Percentiles rank a stretch among this genome's conserved stretches.
Evolutionary conservation across 2,113 vertebrate genomes (phyloP).

Genomic region (Myrmophylax atrothorax): DNA sequence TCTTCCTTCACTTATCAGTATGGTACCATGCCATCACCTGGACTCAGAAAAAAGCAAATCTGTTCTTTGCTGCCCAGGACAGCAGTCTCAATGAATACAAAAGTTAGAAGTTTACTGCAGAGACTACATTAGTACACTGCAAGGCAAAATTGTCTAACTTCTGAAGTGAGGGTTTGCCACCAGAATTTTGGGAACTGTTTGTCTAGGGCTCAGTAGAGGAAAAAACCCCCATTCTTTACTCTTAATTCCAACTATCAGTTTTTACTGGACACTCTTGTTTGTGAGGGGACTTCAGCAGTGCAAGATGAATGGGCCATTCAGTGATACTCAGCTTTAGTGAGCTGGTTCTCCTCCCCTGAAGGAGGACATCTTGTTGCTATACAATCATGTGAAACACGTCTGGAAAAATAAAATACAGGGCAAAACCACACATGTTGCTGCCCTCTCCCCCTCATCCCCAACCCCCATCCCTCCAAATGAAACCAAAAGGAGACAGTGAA

Average conservation of each 20-base stretch:
- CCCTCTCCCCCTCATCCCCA: rapidly evolving
- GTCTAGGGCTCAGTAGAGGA: background rate
- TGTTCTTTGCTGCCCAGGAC: background rate
- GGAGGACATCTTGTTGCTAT: background rate
- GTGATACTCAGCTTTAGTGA: background rate
- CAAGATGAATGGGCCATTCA: background rate
- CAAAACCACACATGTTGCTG: background rate
- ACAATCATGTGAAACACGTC: background rate
- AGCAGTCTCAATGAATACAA: background rate
- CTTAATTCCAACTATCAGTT: background rate
- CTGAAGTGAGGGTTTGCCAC: background rate
- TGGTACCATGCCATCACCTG: background rate
- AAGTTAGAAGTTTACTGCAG: background rate
- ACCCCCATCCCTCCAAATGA: background rate
- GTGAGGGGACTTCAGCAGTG: background rate
- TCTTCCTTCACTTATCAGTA: background rate
- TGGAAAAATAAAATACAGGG: background rate
- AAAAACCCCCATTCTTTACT: background rate
- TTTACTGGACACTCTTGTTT: background rate
- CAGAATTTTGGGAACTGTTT: background rate
- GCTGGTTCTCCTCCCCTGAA: background rate
- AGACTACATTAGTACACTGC: background rate
- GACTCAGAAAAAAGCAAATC: background rate
- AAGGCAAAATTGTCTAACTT: background rate
- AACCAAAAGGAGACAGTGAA: background rate